phyloP scores from a whole-genome alignment of 30 jellyfish, hydroid and myxozoan genomes.

The Euphysa ruthae region DNA sequence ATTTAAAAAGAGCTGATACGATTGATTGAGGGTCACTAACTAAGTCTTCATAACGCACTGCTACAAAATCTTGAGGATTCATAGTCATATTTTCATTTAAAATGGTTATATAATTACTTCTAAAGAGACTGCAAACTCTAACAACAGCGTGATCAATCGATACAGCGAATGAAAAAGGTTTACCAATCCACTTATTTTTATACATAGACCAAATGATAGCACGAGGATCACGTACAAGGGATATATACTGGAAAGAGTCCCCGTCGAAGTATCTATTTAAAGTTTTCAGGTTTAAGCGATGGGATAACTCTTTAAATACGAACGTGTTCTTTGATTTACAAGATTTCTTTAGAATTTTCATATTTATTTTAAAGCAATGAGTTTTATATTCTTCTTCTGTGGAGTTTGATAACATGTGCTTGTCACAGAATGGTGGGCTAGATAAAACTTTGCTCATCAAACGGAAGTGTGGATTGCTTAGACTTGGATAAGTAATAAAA shows the following conservation, averaged over 20 bases:
- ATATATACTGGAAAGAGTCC: conserved; percentile 39
- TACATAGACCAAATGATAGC: conserved; percentile 86
- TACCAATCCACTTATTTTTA: conserved; percentile 76
- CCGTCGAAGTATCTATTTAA: not conserved
- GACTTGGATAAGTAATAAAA: conserved; percentile 80
- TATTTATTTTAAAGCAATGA: conserved; percentile 51
- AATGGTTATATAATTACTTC: conserved; percentile 41
- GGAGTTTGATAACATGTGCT: conserved; percentile 20
- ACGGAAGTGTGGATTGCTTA: conserved; percentile 90
- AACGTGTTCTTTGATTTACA: conserved; percentile 43
- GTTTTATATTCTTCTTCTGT: conserved; percentile 39
- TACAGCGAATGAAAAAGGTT: conserved; percentile 37
- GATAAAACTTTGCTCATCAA: conserved; percentile 67
- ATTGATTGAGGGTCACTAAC: conserved; percentile 50
- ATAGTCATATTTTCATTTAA: conserved; percentile 28
- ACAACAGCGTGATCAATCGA: conserved; percentile 52
- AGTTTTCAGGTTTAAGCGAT: conserved; percentile 46
- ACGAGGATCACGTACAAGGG: conserved; percentile 87
- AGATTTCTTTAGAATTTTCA: conserved; percentile 28
- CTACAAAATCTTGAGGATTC: conserved; percentile 27
- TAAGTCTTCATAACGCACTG: conserved; percentile 77
- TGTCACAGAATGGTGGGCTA: conserved; percentile 75
- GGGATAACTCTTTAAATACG: conserved; percentile 75
- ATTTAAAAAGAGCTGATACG: conserved; percentile 36
- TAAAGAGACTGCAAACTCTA: conserved; percentile 55